A percentile compares a stretch with the other conserved stretches of the same genome.
These are phyloP conservation scores for Pterocles gutturalis DNA, from an alignment of 2,113 vertebrate genomes.

Conservation along the genomic window DNA sequence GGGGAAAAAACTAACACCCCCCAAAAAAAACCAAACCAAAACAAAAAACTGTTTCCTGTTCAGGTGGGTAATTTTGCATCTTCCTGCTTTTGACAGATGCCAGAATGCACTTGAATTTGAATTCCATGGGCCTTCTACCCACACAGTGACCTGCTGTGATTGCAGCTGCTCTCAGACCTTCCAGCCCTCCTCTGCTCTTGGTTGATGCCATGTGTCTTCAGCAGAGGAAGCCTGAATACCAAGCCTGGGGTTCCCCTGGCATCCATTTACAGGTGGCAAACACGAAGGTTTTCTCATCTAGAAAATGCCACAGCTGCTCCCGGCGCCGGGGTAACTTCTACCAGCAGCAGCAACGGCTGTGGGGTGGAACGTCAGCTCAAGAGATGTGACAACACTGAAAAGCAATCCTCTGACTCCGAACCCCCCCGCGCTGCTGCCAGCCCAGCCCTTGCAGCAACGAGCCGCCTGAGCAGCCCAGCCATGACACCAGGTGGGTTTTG, in stretches of 20 bases:
- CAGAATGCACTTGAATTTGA: background rate
- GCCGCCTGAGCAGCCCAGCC: background rate
- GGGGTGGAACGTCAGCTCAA: background rate
- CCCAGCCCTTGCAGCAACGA: background rate
- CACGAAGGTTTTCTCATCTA: conserved; percentile 1
- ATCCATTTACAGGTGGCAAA: background rate
- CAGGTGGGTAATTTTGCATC: background rate
- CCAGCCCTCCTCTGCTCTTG: background rate
- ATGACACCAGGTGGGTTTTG: background rate
- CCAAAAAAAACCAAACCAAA: background rate
- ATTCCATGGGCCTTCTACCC: background rate
- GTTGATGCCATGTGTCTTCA: background rate
- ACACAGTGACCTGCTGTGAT: background rate
- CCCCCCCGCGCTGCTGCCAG: background rate
- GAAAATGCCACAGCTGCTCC: conserved; percentile 40
- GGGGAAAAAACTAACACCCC: background rate
- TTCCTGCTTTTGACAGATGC: background rate
- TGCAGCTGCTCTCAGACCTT: background rate
- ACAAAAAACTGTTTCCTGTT: background rate
- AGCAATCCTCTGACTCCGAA: background rate
- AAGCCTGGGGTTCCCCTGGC: background rate
- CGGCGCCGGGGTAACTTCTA: background rate
- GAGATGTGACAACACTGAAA: background rate
- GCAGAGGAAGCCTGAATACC: background rate
- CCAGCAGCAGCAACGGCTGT: background rate